These are phyloP conservation scores for Phataginus tricuspis DNA, from an alignment of 2,797 vertebrate genomes.

Conservation along the genomic window DNA sequence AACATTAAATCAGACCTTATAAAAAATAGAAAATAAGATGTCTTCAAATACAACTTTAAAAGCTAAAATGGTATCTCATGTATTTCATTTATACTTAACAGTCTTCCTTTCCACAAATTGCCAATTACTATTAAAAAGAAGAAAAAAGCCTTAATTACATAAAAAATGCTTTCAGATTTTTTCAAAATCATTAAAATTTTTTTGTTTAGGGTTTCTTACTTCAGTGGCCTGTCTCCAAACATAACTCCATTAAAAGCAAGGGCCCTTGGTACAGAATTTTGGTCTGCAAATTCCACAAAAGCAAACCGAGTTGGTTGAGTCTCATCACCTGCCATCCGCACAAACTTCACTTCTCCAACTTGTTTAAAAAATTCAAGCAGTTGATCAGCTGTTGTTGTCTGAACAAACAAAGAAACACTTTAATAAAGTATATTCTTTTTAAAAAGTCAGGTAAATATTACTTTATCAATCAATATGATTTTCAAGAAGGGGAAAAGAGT, in stretches of 20 bases:
- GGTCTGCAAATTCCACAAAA: constrained; percentile 98
- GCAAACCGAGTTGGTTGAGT: constrained; percentile 98
- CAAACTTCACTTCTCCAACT: constrained; percentile 98
- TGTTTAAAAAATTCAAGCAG: constrained; percentile 98
- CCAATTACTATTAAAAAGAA: constrained; percentile 71
- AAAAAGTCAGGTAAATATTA: background rate
- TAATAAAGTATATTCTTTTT: background rate
- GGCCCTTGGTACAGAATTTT: constrained; percentile 95
- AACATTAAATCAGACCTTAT: constrained; percentile 28
- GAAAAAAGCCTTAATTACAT: constrained; percentile 58
- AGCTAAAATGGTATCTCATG: constrained; percentile 42
- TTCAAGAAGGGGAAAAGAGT: constrained; percentile 5
- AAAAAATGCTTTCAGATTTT: constrained; percentile 41
- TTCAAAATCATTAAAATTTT: constrained; percentile 58
- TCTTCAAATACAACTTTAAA: constrained; percentile 51
- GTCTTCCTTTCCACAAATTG: constrained; percentile 74
- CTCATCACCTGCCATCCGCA: constrained; percentile 98
- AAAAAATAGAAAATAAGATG: constrained; percentile 38
- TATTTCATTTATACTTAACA: constrained; percentile 72
- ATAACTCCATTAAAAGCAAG: constrained; percentile 98
- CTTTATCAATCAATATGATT: background rate
- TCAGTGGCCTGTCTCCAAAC: constrained; percentile 97
- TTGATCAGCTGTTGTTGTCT: constrained; percentile 98
- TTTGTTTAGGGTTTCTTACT: constrained; percentile 89
- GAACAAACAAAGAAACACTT: constrained; percentile 64